These are phyloP conservation scores for Pitta sordida DNA, from an alignment of 2,113 vertebrate species.

Conservation along the genomic window DNA sequence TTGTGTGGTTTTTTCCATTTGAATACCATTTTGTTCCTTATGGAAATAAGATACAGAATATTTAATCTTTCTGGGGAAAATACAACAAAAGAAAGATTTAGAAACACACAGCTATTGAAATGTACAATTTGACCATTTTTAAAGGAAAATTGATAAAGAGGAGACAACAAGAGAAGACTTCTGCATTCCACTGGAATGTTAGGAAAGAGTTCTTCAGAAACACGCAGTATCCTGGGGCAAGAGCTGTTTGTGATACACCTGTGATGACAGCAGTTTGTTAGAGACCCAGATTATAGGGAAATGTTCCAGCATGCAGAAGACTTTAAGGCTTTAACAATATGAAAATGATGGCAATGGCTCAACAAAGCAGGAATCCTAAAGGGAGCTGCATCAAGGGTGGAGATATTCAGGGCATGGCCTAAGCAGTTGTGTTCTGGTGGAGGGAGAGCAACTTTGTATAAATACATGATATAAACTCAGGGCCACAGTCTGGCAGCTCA, in stretches of 20 bases:
- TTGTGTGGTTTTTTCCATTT: background rate
- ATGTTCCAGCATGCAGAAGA: constrained; percentile 64
- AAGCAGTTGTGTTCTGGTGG: rapidly evolving
- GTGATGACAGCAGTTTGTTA: constrained; percentile 61
- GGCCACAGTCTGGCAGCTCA: background rate
- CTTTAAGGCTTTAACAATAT: constrained; percentile 30
- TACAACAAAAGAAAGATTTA: background rate
- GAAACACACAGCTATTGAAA: background rate
- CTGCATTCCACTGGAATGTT: background rate
- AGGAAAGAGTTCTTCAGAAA: constrained; percentile 59
- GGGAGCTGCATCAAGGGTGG: background rate
- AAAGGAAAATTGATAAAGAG: background rate
- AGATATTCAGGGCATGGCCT: background rate
- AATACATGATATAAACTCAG: background rate
- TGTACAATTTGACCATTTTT: background rate
- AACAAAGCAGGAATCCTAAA: constrained; percentile 31
- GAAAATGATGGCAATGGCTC: background rate
- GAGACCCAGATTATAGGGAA: constrained; percentile 44
- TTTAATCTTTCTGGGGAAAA: background rate
- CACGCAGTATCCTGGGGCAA: constrained; percentile 53
- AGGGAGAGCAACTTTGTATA: background rate
- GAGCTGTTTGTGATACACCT: constrained; percentile 56
- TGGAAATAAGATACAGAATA: background rate
- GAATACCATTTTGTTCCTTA: background rate
- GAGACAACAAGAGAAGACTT: background rate